Conservation (phyloP, 37 sponge, comb jelly and placozoan genomes). For the Beroe ovata region DNA sequence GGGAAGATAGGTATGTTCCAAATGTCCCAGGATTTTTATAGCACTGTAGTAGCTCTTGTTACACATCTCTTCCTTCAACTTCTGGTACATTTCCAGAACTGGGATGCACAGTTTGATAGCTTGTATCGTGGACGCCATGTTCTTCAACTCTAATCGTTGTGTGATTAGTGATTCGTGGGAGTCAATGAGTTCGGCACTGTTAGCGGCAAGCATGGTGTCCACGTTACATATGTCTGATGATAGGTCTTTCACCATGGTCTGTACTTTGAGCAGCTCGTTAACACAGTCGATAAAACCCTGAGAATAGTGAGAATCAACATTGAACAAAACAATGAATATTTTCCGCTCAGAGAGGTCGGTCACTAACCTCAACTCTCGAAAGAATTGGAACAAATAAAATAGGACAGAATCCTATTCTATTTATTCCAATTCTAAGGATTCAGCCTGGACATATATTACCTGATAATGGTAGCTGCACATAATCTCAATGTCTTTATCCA, state of each 20-base stretch:
- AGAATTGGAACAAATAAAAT: no score
- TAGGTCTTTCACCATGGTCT: constrained; percentile 78
- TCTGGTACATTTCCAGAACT: constrained; percentile 86
- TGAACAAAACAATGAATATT: no score
- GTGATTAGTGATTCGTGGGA: constrained; percentile 63
- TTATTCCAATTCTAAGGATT: no score
- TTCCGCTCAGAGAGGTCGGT: no score
- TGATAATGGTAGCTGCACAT: constrained; percentile 66
- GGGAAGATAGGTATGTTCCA: constrained; percentile 93
- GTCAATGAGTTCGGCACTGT: constrained; percentile 42
- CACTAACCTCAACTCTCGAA: no score
- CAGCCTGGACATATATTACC: no score
- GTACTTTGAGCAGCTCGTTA: constrained; percentile 87
- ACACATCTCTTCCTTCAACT: constrained; percentile 87
- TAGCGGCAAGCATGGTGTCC: constrained; percentile 73
- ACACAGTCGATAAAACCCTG: constrained; percentile 92
- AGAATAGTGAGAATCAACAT: no score
- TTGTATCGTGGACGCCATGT: constrained; percentile 82
- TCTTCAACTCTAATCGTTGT: constrained; percentile 70
- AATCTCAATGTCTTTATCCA: constrained; percentile 60
- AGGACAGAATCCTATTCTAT: no score
- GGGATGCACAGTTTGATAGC: constrained; percentile 76
- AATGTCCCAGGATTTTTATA: constrained; percentile 74
- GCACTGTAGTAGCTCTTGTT: constrained; percentile 71
- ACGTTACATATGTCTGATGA: constrained; percentile 74